Base-by-base conservation (phyloP, 2,888 invertebrate genomes). In the Nebria salina region DNA sequence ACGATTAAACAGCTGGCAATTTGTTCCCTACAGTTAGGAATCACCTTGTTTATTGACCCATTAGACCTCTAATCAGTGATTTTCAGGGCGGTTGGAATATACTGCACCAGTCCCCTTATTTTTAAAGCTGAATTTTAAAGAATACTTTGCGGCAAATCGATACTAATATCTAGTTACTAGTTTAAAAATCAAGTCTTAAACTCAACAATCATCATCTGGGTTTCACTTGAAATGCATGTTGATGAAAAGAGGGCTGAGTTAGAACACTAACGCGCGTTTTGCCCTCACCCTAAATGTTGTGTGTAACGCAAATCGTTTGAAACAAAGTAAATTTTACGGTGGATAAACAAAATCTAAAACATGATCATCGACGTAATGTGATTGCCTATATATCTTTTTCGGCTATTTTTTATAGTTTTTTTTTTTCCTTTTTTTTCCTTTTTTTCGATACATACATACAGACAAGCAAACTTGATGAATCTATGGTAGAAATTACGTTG, bases 401-500 rank as follows among this genome's bases (percentile, higher is more conserved):
- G 13, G 54, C 54, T 2, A 54, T 8, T 54, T 54, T 54, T 54
- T 54, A 11, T 13, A 7, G 13, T 54, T 54, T 54, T 54, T 6
- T 54, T 7, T 4, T 1, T 54, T 11, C 11, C 4, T 3, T 43
- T 66, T 15, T 15, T 25, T 65, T 65, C 20, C n/a, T 3, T 54
- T 3, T 11, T 54, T 54, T 11, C 54, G 8, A 13, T 4, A 20
- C 20, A 20, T 20, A 34, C 34, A 34, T 4, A 34, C 4, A 4
- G 0, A 34, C 34, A 34, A 34, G 34, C 34, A 34, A 34, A 34
- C 34, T 54, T 54, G 54, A 54, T 54, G 54, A 54, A 54, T 54
- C 8, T 54, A 54, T 54, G 8, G 72, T 78, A 74, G 73, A 73
- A 74, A 73, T 79, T 79, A 79, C 26, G 74, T 79, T 79, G 74